These are phyloP conservation scores for Dendrocincla fuliginosa DNA, from an alignment of 2,797 vertebrate genomes.

Conservation along the genomic window DNA sequence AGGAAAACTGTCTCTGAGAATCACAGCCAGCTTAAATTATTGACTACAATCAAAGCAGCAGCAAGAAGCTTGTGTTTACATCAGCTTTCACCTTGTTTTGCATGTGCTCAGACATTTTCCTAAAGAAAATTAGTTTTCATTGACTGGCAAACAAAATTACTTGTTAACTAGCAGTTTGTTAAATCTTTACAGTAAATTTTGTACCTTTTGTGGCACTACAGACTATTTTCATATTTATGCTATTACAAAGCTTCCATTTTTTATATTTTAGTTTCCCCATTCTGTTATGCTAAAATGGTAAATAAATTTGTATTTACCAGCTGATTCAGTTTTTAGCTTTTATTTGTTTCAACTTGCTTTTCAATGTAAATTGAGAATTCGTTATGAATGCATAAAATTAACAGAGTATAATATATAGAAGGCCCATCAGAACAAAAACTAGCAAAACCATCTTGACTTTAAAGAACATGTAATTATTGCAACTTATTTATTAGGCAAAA, in stretches of 20 bases:
- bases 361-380: background rate
- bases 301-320: conserved; percentile 1
- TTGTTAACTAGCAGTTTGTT: background rate
- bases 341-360: conserved; percentile 1
- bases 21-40: background rate
- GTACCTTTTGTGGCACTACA: background rate
- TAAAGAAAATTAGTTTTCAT: background rate
- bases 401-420: background rate
- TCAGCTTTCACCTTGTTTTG: background rate
- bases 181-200: background rate
- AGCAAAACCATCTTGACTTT: background rate
- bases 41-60: background rate
- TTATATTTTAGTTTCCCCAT: background rate
- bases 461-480: background rate
- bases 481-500: background rate
- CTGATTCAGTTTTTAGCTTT: background rate
- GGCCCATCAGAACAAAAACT: background rate
- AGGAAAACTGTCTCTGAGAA: background rate
- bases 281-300: background rate
- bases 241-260: background rate
- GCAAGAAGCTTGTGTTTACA: background rate
- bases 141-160: background rate
- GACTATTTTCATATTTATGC: background rate
- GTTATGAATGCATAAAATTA: background rate
- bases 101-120: background rate